Base-by-base conservation (phyloP, 2,797 vertebrate genomes). In the Mus spretus region DNA sequence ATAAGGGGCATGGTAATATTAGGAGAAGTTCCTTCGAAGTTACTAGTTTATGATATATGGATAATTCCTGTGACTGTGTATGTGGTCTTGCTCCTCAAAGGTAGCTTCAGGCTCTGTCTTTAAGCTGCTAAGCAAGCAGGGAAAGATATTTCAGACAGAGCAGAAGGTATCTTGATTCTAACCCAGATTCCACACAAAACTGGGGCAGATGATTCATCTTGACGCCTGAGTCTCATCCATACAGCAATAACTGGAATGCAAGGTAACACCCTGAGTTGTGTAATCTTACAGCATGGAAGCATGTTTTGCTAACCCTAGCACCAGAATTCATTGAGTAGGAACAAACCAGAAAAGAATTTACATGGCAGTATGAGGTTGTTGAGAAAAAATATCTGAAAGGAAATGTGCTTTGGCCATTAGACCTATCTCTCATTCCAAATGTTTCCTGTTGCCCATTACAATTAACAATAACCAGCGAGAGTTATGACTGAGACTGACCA, bases 381-480 rank as follows among this genome's bases (percentile, higher is more conserved):
- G 53, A 75, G 72, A 94, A 90, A 72, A 72, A 55, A 17, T 37
- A 70, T 24, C 8, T 67, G 4, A 91, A 57, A 81, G 24, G 6
- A 94, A 96, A 3, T 67, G 3, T 2, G 11, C 65, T 70, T 44
- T 37, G 37, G 53, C 20, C 6, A 55, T 59, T 37, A 61, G n/a
- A 85, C 1, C 4, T 72, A 34, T 74, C 87, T 83, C 14, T 67
- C 57, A 84, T 77, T 12, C 28, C 1, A 74, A 44, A 24, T 88
- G 72, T 61, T 34, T 40, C 8, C 7, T 70, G n/a, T 13, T 91
- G 20, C 17, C 20, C 44, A 74, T 61, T 47, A 40, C 1, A 91
- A 37, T 90, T 40, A 97, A 37, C 53, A 74, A 59, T 57, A 83
- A 59, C 14, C 44, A 95, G 50, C 3, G 47, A 75, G 53, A 95